Percentiles rank a stretch among this genome's conserved stretches.
These are phyloP conservation scores for Parnassius orleans DNA, from an alignment of 2,888 invertebrate genomes.

Conservation along the genomic window DNA sequence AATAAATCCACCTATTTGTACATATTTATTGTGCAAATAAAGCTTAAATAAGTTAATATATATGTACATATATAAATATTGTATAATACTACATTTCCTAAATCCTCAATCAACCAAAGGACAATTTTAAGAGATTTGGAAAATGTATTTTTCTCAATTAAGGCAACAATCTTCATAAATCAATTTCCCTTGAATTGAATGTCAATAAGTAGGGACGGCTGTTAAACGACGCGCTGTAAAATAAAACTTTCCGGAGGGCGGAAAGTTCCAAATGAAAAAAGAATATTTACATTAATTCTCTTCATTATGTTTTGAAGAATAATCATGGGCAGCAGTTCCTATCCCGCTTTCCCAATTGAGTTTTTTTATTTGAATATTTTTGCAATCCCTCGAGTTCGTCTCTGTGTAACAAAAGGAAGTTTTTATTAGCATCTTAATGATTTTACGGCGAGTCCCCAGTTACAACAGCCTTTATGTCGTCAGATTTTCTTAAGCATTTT, in stretches of 20 bases:
- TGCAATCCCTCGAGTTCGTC: slow-evolving; percentile 68
- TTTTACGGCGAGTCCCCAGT: slow-evolving; percentile 81
- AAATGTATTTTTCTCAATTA: slow-evolving; percentile 63
- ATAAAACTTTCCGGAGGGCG: slow-evolving; percentile 80
- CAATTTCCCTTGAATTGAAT: slow-evolving; percentile 81
- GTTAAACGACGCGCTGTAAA: slow-evolving; percentile 79
- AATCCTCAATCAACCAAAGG: not conserved
- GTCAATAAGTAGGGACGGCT: slow-evolving; percentile 80
- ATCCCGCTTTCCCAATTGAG: slow-evolving; percentile 75
- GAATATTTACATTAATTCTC: slow-evolving; percentile 83
- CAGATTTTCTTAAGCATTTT: slow-evolving; percentile 82
- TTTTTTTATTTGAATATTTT: slow-evolving; percentile 80
- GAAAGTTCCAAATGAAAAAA: slow-evolving; percentile 68
- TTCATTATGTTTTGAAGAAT: slow-evolving; percentile 83
- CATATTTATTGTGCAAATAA: too few relatives aligned
- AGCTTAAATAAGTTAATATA: too few relatives aligned
- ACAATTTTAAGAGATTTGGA: not conserved
- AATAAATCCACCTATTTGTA: too few relatives aligned
- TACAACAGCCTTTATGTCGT: slow-evolving; percentile 82
- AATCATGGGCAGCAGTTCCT: slow-evolving; percentile 77
- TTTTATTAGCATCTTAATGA: slow-evolving; percentile 83
- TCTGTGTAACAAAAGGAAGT: slow-evolving; percentile 79
- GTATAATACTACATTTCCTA: not conserved
- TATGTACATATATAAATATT: too few relatives aligned
- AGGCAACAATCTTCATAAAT: slow-evolving; percentile 80